phyloP scores from a whole-genome alignment of 1,140 invertebrate genomes.

The Drosophila sp. region DNA sequence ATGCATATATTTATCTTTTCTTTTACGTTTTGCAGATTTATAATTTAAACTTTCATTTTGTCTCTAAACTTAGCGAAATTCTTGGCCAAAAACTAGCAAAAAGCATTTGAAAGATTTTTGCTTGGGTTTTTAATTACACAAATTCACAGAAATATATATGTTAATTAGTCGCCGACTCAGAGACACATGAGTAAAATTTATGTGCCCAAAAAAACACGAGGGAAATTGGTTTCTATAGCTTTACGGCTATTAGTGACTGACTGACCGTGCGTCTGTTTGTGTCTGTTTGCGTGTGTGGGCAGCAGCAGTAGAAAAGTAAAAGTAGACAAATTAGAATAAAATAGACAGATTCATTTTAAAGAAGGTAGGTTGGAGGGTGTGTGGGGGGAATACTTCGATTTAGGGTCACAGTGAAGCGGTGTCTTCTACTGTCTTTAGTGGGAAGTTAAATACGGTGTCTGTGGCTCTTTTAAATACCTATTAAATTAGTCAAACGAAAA shows the following conservation, averaged over 20 bases:
- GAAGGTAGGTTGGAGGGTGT: not conserved
- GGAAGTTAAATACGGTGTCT: not conserved
- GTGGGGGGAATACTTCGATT: not conserved
- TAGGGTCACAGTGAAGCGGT: conserved; percentile 7
- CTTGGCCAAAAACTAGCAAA: conserved; percentile 32
- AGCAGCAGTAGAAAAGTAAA: conserved; percentile 21
- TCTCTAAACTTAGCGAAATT: conserved; percentile 24
- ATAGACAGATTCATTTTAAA: not conserved
- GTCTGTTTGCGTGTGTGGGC: conserved; percentile 3
- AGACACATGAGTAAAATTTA: conserved; percentile 40
- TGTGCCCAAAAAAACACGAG: conserved; percentile 24
- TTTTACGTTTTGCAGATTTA: not conserved
- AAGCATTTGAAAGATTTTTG: conserved; percentile 19
- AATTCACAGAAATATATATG: conserved; percentile 40
- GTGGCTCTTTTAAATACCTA: not conserved
- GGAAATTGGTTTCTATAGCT: conserved; percentile 39
- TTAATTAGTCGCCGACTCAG: conserved; percentile 41
- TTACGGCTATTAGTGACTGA: conserved; percentile 2
- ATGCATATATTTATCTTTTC: not conserved
- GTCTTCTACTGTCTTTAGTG: not conserved
- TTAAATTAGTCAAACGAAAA: not conserved
- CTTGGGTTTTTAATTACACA: conserved; percentile 42
- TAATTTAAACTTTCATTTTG: conserved; percentile 40
- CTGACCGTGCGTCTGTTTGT: not conserved
- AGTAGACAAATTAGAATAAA: conserved; percentile 23